Evolutionary conservation across 2,113 vertebrate genomes (phyloP).

Genomic region (Nannobrachium achirus): DNA sequence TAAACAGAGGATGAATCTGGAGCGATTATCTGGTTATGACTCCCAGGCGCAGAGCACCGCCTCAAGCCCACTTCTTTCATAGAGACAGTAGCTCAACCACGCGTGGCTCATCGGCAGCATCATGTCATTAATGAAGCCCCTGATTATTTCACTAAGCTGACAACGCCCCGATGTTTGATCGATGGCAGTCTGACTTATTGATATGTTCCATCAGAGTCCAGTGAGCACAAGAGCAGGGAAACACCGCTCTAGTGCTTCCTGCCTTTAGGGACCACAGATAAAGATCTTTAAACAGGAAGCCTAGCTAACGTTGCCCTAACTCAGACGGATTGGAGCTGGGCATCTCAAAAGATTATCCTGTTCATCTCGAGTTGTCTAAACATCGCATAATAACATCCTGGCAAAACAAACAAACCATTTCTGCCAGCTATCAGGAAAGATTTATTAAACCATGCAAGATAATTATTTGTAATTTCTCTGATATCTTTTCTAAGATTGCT

Average conservation of each 20-base stretch:
- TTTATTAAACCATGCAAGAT: slow-evolving; percentile 37
- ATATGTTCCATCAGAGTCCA: slow-evolving; percentile 44
- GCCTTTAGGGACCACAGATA: slow-evolving; percentile 57
- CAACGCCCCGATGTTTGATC: slow-evolving; percentile 62
- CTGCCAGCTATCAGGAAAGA: background rate
- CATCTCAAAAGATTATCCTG: slow-evolving; percentile 52
- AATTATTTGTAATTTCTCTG: background rate
- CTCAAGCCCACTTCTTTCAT: slow-evolving; percentile 41
- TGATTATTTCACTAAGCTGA: slow-evolving; percentile 70
- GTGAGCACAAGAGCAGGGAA: slow-evolving; percentile 35
- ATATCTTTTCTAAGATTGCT: background rate
- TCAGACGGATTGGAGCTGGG: slow-evolving; percentile 22
- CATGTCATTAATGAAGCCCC: slow-evolving; percentile 63
- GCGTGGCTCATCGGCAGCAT: slow-evolving; percentile 42
- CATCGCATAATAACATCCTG: slow-evolving; percentile 40
- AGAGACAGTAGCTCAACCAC: slow-evolving; percentile 29
- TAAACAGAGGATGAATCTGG: slow-evolving; percentile 71
- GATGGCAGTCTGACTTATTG: slow-evolving; percentile 63
- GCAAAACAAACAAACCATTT: slow-evolving; percentile 62
- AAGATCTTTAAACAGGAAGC: slow-evolving; percentile 70
- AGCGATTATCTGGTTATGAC: slow-evolving; percentile 65
- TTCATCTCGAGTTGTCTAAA: slow-evolving; percentile 53
- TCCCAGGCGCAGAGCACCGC: slow-evolving; percentile 49
- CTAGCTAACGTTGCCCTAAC: slow-evolving; percentile 36
- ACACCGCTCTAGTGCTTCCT: slow-evolving; percentile 14